Base-by-base conservation (phyloP, 2,113 vertebrate genomes). In the Morone saxatilis region DNA sequence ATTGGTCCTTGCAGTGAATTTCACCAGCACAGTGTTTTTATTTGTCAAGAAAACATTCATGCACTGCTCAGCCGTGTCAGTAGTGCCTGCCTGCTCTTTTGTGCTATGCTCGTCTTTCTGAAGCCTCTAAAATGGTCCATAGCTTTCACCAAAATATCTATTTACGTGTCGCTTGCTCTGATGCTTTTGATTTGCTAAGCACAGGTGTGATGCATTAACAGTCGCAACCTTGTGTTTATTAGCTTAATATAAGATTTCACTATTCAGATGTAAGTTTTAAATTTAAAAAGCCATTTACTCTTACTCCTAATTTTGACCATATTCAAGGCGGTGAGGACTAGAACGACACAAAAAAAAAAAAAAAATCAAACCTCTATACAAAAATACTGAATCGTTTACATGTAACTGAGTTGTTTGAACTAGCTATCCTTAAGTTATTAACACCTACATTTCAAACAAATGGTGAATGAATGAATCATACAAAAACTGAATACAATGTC, bases 31-130 rank as follows among this genome's bases (percentile, higher is more conserved):
- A 16, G 56, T 87, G 88, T 92, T 91, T 85, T 86, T 93, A 84
- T 94, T 92, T 90, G 85, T 90, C 85, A 67, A 88, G 89, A 93
- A 90, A 93, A 94, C 93, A 93, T 93, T 81, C 85, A 90, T 84
- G 83, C 85, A 78, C 76, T 61, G 80, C 89, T 92, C 87, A 90
- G 80, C 80, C 78, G n/a, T 86, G 90, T 89, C 84, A 19, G 7
- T 57, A 16, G 61, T 22, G 85, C 74, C 63, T 11, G 67, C 51
- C 61, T 47, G 47, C 51, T 51, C 22, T 69, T 77, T 59, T 53
- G 25, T 67, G 25, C 36, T 76, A 7, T 53, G 25, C 13, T 7
- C 2, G 17, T 16, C 25, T 31, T 20, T 76, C 70, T 69, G 53
- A 74, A 71, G 63, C 63, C 69, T 79, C 45, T 47, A 7, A 51